Conservation (phyloP, 2,888 invertebrate genomes). For the Herminia tarsipennalis region DNA sequence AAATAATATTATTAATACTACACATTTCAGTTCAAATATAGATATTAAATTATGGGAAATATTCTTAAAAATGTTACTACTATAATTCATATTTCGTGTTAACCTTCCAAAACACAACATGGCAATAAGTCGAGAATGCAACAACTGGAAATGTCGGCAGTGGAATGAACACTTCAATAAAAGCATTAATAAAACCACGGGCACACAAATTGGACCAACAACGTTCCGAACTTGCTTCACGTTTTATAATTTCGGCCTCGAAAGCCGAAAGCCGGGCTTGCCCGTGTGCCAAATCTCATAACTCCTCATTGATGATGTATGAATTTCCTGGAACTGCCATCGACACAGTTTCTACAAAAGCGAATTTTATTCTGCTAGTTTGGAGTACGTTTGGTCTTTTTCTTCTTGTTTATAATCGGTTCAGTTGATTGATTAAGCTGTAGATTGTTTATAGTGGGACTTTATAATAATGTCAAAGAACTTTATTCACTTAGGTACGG, state of each 20-base stretch:
- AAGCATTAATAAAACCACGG: slow-evolving; percentile 57
- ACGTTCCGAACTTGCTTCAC: slow-evolving; percentile 54
- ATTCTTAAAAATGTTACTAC: too few relatives aligned
- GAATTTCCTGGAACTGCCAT: slow-evolving; percentile 43
- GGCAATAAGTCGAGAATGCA: slow-evolving; percentile 46
- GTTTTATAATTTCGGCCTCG: slow-evolving; percentile 71
- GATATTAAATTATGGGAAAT: too few relatives aligned
- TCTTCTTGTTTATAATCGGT: too few relatives aligned
- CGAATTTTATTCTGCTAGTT: slow-evolving; percentile 4
- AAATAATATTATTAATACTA: too few relatives aligned
- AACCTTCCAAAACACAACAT: slow-evolving; percentile 24
- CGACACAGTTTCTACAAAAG: slow-evolving; percentile 13
- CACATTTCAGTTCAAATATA: too few relatives aligned
- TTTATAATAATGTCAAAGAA: too few relatives aligned
- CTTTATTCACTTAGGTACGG: too few relatives aligned
- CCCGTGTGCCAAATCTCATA: slow-evolving; percentile 65
- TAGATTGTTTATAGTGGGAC: too few relatives aligned
- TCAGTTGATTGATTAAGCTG: too few relatives aligned
- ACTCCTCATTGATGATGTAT: slow-evolving; percentile 55
- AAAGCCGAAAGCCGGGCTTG: slow-evolving; percentile 29
- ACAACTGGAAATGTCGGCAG: slow-evolving; percentile 40
- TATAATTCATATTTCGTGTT: too few relatives aligned
- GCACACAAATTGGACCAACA: slow-evolving; percentile 64
- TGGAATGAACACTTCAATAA: slow-evolving; percentile 57
- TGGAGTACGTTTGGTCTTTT: too few relatives aligned